phyloP scores from a whole-genome alignment of 2,113 vertebrate genomes.

The Cynoglossus semilaevis region DNA sequence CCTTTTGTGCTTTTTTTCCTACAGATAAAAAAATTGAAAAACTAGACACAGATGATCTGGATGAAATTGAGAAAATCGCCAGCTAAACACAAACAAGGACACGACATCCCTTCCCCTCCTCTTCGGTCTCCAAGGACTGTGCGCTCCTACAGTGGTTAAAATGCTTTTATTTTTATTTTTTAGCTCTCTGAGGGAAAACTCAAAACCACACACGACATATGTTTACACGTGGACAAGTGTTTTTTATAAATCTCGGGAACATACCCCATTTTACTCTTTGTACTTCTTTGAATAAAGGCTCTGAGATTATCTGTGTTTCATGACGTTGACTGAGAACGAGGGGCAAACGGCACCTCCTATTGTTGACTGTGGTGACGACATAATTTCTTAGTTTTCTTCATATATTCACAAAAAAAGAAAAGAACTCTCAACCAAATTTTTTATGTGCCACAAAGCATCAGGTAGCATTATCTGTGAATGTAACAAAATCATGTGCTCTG shows the following conservation, averaged over 20 bases:
- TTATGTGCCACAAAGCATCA: conserved; percentile 46
- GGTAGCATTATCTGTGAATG: conserved; percentile 49
- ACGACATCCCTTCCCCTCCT: conserved; percentile 3
- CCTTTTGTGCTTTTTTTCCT: conserved; percentile 4
- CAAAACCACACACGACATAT: conserved; percentile 53
- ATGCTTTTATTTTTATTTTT: conserved; percentile 57
- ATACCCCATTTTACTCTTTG: conserved; percentile 76
- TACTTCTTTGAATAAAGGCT: conserved; percentile 69
- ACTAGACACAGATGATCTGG: conserved; percentile 92
- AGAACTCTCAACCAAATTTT: conserved; percentile 7
- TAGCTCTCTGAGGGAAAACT: conserved; percentile 49
- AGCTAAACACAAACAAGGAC: conserved; percentile 71
- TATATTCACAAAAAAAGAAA: conserved; percentile 17
- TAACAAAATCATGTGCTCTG: conserved; percentile 30
- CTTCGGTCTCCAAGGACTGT: conserved; percentile 48
- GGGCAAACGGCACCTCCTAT: not conserved
- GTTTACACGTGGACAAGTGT: conserved; percentile 67
- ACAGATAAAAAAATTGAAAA: conserved; percentile 93
- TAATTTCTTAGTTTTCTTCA: not conserved
- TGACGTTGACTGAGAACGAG: conserved; percentile 39
- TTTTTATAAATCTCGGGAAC: conserved; percentile 66
- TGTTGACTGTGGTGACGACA: no score
- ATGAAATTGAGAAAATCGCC: conserved; percentile 96
- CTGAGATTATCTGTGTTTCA: conserved; percentile 45
- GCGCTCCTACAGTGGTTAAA: conserved; percentile 55